Conservation (phyloP, 2,113 vertebrate species). For the Passer domesticus region DNA sequence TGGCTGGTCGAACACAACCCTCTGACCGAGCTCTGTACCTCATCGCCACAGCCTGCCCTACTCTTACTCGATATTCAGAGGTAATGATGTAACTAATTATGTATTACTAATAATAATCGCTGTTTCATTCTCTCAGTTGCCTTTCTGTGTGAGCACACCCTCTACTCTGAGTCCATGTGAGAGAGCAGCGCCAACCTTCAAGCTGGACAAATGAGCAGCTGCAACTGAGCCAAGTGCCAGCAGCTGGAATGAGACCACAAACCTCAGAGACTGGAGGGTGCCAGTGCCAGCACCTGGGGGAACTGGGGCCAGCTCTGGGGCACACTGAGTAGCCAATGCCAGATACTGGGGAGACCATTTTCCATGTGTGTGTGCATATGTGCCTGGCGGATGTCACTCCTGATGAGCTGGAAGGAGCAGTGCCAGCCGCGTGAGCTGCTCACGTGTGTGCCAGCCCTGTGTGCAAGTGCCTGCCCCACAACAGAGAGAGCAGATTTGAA, state of each 20-base stretch:
- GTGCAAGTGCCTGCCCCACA: background rate
- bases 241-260: rapidly evolving
- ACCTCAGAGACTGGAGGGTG: background rate
- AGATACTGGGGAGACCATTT: background rate
- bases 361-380: background rate
- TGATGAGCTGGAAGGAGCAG: background rate
- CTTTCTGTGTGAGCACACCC: background rate
- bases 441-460: rapidly evolving
- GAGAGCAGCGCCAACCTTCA: background rate
- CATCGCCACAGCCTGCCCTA: no score
- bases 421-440: rapidly evolving
- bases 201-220: background rate
- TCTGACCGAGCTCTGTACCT: background rate
- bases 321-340: background rate
- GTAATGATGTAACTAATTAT: background rate
- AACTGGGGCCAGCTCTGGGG: background rate
- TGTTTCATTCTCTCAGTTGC: background rate
- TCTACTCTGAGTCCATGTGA: background rate
- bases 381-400: rapidly evolving
- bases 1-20: rapidly evolving
- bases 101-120: rapidly evolving
- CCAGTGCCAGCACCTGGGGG: background rate
- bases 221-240: rapidly evolving
- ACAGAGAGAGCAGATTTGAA: background rate
- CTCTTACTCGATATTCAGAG: background rate